Evolutionary conservation across 2,888 invertebrate species (phyloP).

Genomic region (Eupithecia abbreviata): DNA sequence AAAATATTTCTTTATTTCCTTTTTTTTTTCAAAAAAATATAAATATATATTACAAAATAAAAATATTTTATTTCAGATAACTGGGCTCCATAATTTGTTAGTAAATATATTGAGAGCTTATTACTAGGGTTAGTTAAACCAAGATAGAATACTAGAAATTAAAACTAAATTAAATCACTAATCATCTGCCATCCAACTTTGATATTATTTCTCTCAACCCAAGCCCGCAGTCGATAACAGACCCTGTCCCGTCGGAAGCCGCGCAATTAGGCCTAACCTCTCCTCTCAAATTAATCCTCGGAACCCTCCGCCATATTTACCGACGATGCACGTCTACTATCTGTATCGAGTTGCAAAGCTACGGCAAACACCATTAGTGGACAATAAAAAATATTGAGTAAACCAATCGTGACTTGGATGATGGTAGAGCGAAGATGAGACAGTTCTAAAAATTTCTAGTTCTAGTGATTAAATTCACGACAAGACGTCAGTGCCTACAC

Average conservation of each 20-base stretch:
- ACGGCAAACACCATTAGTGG: constrained; percentile 60
- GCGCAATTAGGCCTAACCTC: constrained; percentile 18
- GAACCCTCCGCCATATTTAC: constrained; percentile 22
- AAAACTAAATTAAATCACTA: no score
- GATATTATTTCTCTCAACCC: neutral
- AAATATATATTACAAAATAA: no score
- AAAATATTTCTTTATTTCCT: no score
- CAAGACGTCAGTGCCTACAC: no score
- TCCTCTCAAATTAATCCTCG: neutral
- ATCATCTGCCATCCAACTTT: no score
- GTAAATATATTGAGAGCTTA: no score
- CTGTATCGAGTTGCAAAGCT: constrained; percentile 57
- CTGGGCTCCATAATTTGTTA: no score
- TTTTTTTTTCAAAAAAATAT: no score
- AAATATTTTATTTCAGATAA: no score
- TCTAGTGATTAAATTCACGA: no score
- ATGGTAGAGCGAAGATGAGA: constrained; percentile 31
- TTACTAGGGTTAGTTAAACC: no score
- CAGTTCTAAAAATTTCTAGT: constrained; percentile 8
- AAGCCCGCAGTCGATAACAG: neutral
- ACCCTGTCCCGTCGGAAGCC: neutral
- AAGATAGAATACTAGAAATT: no score
- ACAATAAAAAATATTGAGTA: constrained; percentile 53
- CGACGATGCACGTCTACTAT: constrained; percentile 44
- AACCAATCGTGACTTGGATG: constrained; percentile 50